These are phyloP conservation scores for Martes martes DNA, from an alignment of 2,113 vertebrate genomes.

Conservation along the genomic window DNA sequence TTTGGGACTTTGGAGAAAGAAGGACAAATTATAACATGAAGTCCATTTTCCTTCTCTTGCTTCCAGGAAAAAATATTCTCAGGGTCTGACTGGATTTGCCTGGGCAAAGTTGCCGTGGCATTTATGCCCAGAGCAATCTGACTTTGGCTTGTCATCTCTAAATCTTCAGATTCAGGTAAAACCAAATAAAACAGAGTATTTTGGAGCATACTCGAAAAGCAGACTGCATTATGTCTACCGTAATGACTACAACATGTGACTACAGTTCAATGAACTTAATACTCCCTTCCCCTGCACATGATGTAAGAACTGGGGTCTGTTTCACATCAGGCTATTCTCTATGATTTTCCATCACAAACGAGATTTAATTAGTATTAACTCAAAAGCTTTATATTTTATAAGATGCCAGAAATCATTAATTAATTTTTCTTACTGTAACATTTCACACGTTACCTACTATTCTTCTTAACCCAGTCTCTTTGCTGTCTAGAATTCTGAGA, in stretches of 20 bases:
- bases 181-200: not conserved
- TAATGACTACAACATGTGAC: accelerated
- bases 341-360: not conserved
- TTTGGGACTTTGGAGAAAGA: not conserved
- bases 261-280: not conserved
- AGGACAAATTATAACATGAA: not conserved
- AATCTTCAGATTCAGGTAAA: not conserved
- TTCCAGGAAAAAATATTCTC: not conserved
- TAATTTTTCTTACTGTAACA: not conserved
- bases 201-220: not conserved
- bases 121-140: not conserved
- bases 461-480: not conserved
- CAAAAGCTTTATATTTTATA: not conserved
- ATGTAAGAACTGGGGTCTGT: not conserved
- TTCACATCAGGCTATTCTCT: not conserved
- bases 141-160: not conserved
- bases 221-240: not conserved
- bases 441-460: not conserved
- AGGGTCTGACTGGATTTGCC: not conserved
- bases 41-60: not conserved
- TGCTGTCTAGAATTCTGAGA: not conserved
- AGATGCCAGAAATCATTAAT: not conserved
- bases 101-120: not conserved
- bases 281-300: accelerated
- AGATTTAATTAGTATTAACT: not conserved